A percentile compares a stretch with the other conserved stretches of the same genome.
Evolutionary conservation across 2,888 invertebrate genomes (phyloP).

Genomic region (Ceriagrion tenellum): DNA sequence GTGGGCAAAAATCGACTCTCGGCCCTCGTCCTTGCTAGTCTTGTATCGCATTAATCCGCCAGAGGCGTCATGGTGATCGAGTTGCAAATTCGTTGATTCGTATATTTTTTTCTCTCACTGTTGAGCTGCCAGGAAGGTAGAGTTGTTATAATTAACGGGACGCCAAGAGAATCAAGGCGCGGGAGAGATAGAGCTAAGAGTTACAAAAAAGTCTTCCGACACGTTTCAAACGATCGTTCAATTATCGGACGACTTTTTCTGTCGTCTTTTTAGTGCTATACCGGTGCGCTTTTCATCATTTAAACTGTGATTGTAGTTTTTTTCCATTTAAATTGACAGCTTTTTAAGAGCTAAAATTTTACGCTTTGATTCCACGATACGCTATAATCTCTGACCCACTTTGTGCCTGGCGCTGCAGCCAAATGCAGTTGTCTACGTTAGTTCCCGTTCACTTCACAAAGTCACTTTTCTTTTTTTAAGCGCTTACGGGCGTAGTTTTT

Average conservation of each 20-base stretch:
- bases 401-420: too few relatives aligned
- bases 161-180: not conserved
- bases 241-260: not conserved
- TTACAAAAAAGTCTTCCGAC: not conserved
- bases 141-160: not conserved
- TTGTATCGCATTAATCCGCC: not conserved
- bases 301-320: too few relatives aligned
- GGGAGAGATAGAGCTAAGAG: not conserved
- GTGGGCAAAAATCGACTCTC: not conserved
- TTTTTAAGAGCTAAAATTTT: too few relatives aligned
- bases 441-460: too few relatives aligned
- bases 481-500: too few relatives aligned
- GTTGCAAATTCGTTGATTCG: not conserved
- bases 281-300: too few relatives aligned
- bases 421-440: too few relatives aligned
- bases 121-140: not conserved
- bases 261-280: too few relatives aligned
- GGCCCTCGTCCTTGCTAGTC: not conserved
- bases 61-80: not conserved
- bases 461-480: too few relatives aligned
- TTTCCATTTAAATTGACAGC: too few relatives aligned
- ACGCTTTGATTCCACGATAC: too few relatives aligned
- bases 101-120: not conserved
- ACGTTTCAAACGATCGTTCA: not conserved
- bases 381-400: too few relatives aligned